Base-by-base conservation (phyloP, 2,888 invertebrate genomes). In the Halictus quadricinctus region DNA sequence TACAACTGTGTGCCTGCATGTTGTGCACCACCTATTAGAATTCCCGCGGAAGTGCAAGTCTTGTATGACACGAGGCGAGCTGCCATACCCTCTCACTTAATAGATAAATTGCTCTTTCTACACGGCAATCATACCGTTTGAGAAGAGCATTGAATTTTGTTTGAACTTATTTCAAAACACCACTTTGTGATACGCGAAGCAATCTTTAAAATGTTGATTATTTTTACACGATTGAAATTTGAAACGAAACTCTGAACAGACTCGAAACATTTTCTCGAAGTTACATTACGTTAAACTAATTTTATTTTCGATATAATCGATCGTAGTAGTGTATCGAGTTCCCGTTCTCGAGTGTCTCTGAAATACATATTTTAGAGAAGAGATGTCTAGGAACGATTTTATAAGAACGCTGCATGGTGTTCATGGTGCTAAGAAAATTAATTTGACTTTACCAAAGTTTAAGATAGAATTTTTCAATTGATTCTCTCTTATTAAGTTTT, bases 1-100 rank as follows among this genome's bases (percentile, higher is more conserved):
- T 95, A 95, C 84, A 94, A 95, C 87, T 95, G 95, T 81, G 94
- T 95, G 1, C 95, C 95, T 15, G 95, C 95, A 4, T 94, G 94
- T 72, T 94, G 94, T 73, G 93, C 93, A n/a, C 95, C 95, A 8
- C 93, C 95, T 0, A 89, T 92, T 25, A 92, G 95, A 83, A 95
- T 95, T 76, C 93, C 95, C 13, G 91, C 93, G 5, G 94, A 95
- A 43, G 91, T 91, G 12, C 95, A 95, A 89, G 92, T 94, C 73
- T 85, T 92, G 13, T 95, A 94, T 54, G 93, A 95, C 70, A 92
- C 93, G 4, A 94, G 93, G 79, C 91, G 95, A 79, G 94, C 95
- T 18, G 93, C 93, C 43, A 88, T 95, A 46, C 94, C 94, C n/a
- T 92, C 95, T 21, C 94, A 94, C 86, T 88, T 95, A 41, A 92